Evolutionary conservation across 2,113 vertebrate genomes (phyloP), one percentile per base, ranked within the genome.

Genomic region (Elephas maximus): DNA sequence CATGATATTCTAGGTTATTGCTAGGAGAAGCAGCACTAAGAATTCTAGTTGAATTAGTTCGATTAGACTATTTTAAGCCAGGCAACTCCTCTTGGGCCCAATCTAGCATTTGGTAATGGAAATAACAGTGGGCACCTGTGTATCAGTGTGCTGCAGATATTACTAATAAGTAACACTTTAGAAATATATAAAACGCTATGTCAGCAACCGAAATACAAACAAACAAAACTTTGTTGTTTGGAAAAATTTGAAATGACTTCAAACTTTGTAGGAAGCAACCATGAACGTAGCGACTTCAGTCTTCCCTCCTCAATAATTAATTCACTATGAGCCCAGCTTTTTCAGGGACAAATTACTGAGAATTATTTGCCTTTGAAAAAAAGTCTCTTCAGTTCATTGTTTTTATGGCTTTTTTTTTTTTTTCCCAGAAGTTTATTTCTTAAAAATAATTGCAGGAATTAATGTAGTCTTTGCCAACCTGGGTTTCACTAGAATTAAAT

Each of bases 171-270:
- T 79, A 78, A 78, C 65, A 67, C 45, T 92, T 57, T 30, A 94
- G 80, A 94, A 92, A 88, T 90, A 62, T 51, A 67, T 93, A 67
- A 96, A 94, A 94, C 95, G 78, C 82, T 92, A 87, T 63, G 41
- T 78, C 30, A 96, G 86, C 81, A 84, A 79, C 21, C 26, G 51
- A 93, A 84, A 96, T 67, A 94, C 33, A 94, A 91, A 91, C 45
- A 79, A 45, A 85, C 37, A 60, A 76, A 91, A 76, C 24, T 86
- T 37, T 95, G 73, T 78, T 91, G 24, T 82, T 93, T 79, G 28
- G 37, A 93, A 95, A 90, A 88, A 85, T 82, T 24, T 80, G 37
- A 94, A 74, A 76, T 81, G 78, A 88, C 11, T 33, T 88, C 63
- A 86, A 74, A 73, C 73, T 94, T 94, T 84, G 17, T 45, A 67